Base-by-base conservation (phyloP, 2,113 vertebrate species). In the Gavialis gangeticus region DNA sequence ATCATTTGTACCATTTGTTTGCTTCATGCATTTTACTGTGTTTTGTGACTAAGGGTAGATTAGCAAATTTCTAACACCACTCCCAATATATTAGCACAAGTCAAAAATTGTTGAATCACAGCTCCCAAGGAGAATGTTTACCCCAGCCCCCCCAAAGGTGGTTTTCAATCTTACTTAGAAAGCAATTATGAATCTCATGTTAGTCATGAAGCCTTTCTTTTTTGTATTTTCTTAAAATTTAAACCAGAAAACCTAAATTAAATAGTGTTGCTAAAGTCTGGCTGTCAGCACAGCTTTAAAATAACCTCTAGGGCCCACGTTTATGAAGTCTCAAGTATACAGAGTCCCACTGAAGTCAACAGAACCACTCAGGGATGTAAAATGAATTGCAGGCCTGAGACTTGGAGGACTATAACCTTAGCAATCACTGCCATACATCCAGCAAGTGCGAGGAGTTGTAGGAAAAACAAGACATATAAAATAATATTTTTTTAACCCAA, bases 141-240 rank as follows among this genome's bases (percentile, higher is more conserved):
- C 58, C 83, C 0, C 88, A 34, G n/a, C 85, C 67, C 55, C 87
- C 76, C 75, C 95, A 85, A 94, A 91, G 59, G 25, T 12, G 71
- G 22, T 24, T 94, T 90, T 15, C 67, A 94, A 89, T 85, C 71
- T 4, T 67, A 92, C 87, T 96, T 87, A 88, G 94, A 84, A 94
- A 79, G 6, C 37, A 10, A 83, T 93, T 89, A 82, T 46, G 5
- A 85, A 64, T 9, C 46, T 13, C 60, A 79, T 88, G 84, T 86
- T 73, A 92, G 62, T 95, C 90, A 62, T 62, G 16, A 73, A 30
- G 27, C 15, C 46, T 84, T 94, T 58, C 67, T 69, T n/a, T 37
- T 46, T 37, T 73, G 69, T 46, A 73, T 37, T 24, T 73, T 19
- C 85, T 93, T 87, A 58, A 93, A 16, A 90, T 77, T 89, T 37